Evolutionary conservation across 2,113 vertebrate species (phyloP), one percentile per base, ranked within the genome.

Genomic region (Phalacrocorax pelagicus): DNA sequence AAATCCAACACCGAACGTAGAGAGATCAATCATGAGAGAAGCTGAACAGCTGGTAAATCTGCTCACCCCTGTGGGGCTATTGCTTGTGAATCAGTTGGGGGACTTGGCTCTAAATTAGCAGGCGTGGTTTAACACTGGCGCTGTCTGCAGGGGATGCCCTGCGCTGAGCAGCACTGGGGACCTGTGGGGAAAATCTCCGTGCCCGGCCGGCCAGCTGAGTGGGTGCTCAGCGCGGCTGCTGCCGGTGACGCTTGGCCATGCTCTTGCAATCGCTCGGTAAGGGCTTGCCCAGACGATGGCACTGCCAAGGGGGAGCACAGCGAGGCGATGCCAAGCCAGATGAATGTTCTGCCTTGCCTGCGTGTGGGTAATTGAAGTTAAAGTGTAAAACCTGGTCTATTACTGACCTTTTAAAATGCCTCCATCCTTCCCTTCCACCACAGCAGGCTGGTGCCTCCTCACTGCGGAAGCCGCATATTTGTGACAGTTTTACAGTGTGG

Each of bases 341-440:
- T 89, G 77, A 95, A 89, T 15, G 40, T 85, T 96, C 69, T 92
- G 59, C 81, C 70, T 91, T 9, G 13, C 63, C 82, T n/a, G 23
- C 17, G 36, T 77, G 77, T 42, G 44, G 40, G 73, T 93, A 95
- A 96, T 74, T 51, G 79, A 81, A 96, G 69, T 78, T 92, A 91
- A 96, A 95, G 80, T 93, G 94, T 92, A 97, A 97, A 97, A 93
- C 73, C 90, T 86, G 91, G 88, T 94, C 88, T 92, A 49, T 97
- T 96, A 97, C 91, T 95, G 95, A 96, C 97, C 95, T 97, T 96
- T 95, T 73, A 0, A 96, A 96, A 93, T 89, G 95, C 84, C 80
- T 96, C 62, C 75, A 51, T 96, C 51, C 91, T 95, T 49, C 34
- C 54, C 38, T 90, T 95, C 90, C 84, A 79, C 81, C 40, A 42